Evolutionary conservation across 1,140 invertebrate species (phyloP).

Genomic region (Tetramorium parvispinum): DNA sequence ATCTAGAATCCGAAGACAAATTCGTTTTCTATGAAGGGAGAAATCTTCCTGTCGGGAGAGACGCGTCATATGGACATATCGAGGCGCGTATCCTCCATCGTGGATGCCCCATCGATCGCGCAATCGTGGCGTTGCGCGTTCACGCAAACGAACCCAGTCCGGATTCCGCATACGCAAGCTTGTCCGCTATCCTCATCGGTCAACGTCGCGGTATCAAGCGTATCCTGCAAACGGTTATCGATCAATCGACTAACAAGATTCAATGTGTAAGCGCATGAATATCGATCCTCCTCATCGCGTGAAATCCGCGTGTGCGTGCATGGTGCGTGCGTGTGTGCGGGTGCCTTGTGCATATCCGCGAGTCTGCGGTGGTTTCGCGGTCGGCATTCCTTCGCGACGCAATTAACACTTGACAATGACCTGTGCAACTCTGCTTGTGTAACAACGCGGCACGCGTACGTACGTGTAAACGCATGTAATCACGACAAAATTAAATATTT

Average conservation of each 20-base stretch:
- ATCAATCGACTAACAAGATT: slow-evolving; percentile 6
- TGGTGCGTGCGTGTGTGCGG: background rate
- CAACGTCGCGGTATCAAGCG: slow-evolving; percentile 43
- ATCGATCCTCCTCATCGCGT: background rate
- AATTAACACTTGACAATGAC: slow-evolving; percentile 68
- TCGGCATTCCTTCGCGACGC: slow-evolving; percentile 53
- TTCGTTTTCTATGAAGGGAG: background rate
- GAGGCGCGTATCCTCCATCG: background rate
- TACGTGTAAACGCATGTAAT: slow-evolving; percentile 65
- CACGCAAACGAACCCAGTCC: slow-evolving; percentile 26
- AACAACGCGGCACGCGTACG: slow-evolving; percentile 42
- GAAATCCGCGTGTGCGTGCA: background rate
- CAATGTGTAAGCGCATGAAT: background rate
- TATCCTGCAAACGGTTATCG: slow-evolving; percentile 11
- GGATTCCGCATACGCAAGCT: slow-evolving; percentile 32
- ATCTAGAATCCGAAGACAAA: background rate
- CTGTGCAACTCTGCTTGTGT: slow-evolving; percentile 42
- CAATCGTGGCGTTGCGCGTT: slow-evolving; percentile 24
- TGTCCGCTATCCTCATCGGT: slow-evolving; percentile 28
- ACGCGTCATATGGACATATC: background rate
- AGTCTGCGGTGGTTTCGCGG: slow-evolving; percentile 56
- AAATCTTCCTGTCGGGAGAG: background rate
- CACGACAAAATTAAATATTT: slow-evolving; percentile 72
- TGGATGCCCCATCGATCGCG: slow-evolving; percentile 21
- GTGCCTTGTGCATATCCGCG: background rate